A percentile compares a stretch with the other conserved stretches of the same genome.
phyloP scores from a whole-genome alignment of 2,888 invertebrate genomes.

The Ormyrus nitidulus region DNA sequence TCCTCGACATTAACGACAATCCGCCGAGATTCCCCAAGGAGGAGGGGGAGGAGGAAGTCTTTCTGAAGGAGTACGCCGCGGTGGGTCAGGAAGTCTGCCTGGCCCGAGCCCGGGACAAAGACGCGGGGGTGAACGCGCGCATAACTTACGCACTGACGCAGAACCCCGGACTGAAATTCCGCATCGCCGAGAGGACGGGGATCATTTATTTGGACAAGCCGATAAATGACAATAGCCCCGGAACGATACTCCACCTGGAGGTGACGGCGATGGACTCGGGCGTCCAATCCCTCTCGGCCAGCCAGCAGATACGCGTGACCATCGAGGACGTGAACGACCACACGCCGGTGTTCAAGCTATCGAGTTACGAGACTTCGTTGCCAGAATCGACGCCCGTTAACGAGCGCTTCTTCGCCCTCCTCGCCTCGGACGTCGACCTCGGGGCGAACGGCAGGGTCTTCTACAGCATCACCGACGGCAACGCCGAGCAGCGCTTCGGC shows the following conservation, averaged over 20 bases:
- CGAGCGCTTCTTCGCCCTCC: constrained; percentile 91
- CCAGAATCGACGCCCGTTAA: constrained; percentile 94
- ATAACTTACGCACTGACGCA: constrained; percentile 88
- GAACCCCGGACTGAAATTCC: constrained; percentile 88
- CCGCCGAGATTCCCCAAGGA: constrained; percentile 88
- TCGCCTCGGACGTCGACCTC: constrained; percentile 92
- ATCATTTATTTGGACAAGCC: constrained; percentile 92
- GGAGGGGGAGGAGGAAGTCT: constrained; percentile 82
- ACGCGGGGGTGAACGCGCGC: constrained; percentile 91
- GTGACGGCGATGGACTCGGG: constrained; percentile 92
- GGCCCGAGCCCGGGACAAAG: constrained; percentile 90
- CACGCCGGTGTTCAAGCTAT: constrained; percentile 94
- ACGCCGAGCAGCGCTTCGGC: constrained; percentile 90
- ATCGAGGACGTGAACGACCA: constrained; percentile 96
- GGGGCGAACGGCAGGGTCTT: constrained; percentile 87
- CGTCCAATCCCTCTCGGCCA: constrained; percentile 84
- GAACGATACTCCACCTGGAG: constrained; percentile 83
- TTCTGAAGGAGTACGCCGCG: constrained; percentile 91
- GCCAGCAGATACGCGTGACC: constrained; percentile 83
- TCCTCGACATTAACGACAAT: constrained; percentile 94
- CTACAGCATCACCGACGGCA: constrained; percentile 91
- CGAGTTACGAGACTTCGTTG: constrained; percentile 94
- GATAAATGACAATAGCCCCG: constrained; percentile 81
- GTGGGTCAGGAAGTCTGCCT: constrained; percentile 95
- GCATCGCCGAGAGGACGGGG: constrained; percentile 90